Evolutionary conservation across 2,113 vertebrate species (phyloP), one percentile per base, ranked within the genome.

Genomic region (Psilopsiagon aurifrons): DNA sequence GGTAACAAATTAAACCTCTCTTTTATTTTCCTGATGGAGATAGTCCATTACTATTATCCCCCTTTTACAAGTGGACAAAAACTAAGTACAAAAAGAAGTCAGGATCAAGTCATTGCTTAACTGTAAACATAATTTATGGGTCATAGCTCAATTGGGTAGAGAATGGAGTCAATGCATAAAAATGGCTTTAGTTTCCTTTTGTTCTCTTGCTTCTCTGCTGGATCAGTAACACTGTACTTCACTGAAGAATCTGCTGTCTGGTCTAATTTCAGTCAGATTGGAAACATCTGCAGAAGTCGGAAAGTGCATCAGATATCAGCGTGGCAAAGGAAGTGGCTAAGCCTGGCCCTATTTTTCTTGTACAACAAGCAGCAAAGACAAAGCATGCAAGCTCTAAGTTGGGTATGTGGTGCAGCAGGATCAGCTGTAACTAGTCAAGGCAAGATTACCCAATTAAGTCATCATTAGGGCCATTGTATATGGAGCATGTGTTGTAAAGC

Each of bases 181-280:
- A 88, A 75, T 37, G 33, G 37, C 51, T 81, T 90, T 74, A 59
- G 62, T 67, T 84, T 95, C 46, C 44, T 51, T 86, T 90, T 70
- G 19, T 68, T 79, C 33, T 90, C 76, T 86, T 83, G 59, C 64
- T 86, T 79, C 47, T 94, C 85, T 62, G 55, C 69, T 92, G 64
- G 55, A 90, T 93, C 73, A 71, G 71, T 93, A 94, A 90, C 83
- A 66, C 29, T 71, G 43, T 88, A 81, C 73, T 88, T 93, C 52
- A 78, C 70, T 86, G 83, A 96, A 90, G 83, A 92, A 86, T 90
- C 86, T 86, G 60, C 88, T 94, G 73, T 88, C 63, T 96, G 76
- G 14, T 92, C 76, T 88, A 76, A 90, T 94, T 93, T 90, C 57
- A 75, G 66, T 78, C 80, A 88, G 86, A 92, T 71, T 90, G 85